A percentile compares a stretch with the other conserved stretches of the same genome.
Conservation (phyloP, 2,888 invertebrate species). For the Pyralis farinalis region DNA sequence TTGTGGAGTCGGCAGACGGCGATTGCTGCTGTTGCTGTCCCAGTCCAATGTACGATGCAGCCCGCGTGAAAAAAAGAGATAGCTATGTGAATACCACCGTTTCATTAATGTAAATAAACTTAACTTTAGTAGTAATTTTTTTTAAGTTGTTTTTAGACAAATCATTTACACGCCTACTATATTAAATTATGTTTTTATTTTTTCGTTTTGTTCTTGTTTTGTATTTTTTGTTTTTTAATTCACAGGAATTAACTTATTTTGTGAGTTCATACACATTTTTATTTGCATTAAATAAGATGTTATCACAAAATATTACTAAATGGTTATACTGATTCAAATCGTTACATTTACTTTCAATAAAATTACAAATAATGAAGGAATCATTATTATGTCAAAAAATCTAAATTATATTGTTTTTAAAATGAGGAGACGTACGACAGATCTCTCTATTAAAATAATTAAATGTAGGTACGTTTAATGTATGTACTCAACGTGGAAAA, state of each 20-base stretch:
- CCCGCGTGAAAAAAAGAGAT: conserved; percentile 58
- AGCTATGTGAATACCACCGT: conserved; percentile 18
- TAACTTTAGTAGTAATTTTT: background rate
- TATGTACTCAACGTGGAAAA: too few species aligned
- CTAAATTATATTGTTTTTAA: conserved; percentile 8
- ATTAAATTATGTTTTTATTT: conserved; percentile 1
- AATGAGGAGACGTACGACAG: too few species aligned
- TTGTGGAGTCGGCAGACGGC: conserved; percentile 76
- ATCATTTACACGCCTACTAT: conserved; percentile 6
- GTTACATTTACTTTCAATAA: too few species aligned
- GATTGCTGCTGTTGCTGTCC: conserved; percentile 74
- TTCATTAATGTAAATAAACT: conserved; percentile 3
- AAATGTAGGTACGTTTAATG: too few species aligned
- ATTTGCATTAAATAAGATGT: background rate
- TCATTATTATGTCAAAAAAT: conserved; percentile 5
- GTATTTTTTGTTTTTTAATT: too few species aligned
- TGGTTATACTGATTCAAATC: too few species aligned
- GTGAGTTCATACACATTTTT: background rate
- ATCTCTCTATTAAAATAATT: too few species aligned
- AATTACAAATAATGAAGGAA: too few species aligned
- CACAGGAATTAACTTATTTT: too few species aligned
- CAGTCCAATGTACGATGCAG: conserved; percentile 34
- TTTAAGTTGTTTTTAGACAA: background rate
- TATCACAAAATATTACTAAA: too few species aligned
- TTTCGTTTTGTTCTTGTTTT: too few species aligned